Conservation (phyloP, 2,113 vertebrate species). For the Neolamprologus hecqui region DNA sequence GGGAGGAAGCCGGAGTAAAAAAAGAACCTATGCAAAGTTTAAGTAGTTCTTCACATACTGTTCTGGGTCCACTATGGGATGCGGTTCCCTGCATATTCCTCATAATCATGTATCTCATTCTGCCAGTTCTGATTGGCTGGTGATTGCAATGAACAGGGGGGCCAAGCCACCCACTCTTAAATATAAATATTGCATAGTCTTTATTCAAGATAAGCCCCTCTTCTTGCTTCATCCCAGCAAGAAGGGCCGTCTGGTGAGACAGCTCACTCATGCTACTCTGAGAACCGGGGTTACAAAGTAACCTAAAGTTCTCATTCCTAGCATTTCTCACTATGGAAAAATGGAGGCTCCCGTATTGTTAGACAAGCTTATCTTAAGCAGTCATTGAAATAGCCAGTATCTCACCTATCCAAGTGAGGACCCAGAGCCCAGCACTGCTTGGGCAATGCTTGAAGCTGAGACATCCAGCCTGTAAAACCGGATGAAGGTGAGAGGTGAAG, state of each 20-base stretch:
- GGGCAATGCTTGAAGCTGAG: not conserved
- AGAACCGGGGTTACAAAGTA: not conserved
- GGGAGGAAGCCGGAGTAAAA: not conserved
- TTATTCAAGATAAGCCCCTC: not conserved
- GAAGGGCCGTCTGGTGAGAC: not conserved
- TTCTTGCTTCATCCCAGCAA: not conserved
- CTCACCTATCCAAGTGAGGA: not conserved
- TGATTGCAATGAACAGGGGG: not conserved
- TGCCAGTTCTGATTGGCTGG: not conserved
- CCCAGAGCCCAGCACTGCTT: not conserved
- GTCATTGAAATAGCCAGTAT: rapidly evolving
- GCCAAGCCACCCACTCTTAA: not conserved
- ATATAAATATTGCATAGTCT: not conserved
- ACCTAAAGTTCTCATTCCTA: not conserved
- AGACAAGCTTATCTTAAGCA: not conserved
- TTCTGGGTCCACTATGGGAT: not conserved
- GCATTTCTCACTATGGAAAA: not conserved
- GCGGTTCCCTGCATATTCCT: rapidly evolving
- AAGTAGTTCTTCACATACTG: not conserved
- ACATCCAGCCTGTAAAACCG: not conserved
- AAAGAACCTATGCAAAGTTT: not conserved
- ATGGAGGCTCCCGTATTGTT: not conserved
- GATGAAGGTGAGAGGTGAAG: not conserved
- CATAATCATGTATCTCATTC: not conserved
- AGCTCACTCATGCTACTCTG: not conserved